A percentile compares a stretch with the other conserved stretches of the same genome.
Evolutionary conservation across 2,113 vertebrate species (phyloP).

Genomic region (Mobula birostris): DNA sequence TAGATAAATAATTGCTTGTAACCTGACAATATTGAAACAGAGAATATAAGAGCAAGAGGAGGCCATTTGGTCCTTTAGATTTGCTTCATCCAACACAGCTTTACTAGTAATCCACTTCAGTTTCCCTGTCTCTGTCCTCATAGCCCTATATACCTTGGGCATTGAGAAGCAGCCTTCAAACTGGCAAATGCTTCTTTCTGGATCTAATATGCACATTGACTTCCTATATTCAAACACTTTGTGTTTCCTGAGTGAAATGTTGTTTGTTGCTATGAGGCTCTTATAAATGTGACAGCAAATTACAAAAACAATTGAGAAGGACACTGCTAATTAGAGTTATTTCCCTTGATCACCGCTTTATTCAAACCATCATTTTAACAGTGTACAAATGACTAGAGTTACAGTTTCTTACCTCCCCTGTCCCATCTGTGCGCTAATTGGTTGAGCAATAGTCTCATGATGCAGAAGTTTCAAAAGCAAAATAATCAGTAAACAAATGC

Average conservation of each 20-base stretch:
- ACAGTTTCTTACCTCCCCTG: background rate
- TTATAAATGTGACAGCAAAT: background rate
- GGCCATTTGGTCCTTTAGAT: too few relatives aligned
- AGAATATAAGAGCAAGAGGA: too few relatives aligned
- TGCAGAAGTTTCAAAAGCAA: background rate
- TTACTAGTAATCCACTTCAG: too few relatives aligned
- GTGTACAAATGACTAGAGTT: background rate
- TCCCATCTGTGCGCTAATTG: background rate
- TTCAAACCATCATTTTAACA: background rate
- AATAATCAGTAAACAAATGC: background rate
- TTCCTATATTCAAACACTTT: background rate
- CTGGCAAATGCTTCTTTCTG: background rate
- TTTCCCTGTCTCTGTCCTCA: too few relatives aligned
- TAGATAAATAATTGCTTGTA: too few relatives aligned
- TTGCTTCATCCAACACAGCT: too few relatives aligned
- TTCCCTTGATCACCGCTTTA: background rate
- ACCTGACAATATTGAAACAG: too few relatives aligned
- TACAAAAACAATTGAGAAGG: background rate
- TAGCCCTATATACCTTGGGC: too few relatives aligned
- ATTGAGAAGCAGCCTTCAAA: too few relatives aligned
- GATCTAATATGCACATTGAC: background rate
- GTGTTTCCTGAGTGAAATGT: background rate
- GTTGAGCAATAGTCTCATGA: background rate
- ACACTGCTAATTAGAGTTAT: background rate
- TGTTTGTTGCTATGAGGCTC: background rate